These are phyloP conservation scores for Hypotaenidia philippensis DNA, from an alignment of 2,797 vertebrate species.

Conservation along the genomic window DNA sequence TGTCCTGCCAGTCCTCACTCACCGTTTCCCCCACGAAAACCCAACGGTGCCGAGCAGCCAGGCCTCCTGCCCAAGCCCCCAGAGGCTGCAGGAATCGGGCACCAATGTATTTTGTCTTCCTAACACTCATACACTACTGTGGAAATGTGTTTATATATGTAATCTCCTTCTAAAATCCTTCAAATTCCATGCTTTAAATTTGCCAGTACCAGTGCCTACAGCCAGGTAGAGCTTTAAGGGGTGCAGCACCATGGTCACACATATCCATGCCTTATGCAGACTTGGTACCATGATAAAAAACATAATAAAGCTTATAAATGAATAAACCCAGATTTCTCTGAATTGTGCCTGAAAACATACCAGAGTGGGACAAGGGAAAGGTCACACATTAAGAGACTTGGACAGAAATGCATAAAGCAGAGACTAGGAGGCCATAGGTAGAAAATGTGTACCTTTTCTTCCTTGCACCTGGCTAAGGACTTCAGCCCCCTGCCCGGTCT, in stretches of 20 bases:
- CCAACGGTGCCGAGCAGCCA: fast-evolving
- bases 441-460: not conserved
- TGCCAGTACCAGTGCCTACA: not conserved
- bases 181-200: not conserved
- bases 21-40: not conserved
- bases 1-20: fast-evolving
- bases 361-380: not conserved
- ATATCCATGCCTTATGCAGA: not conserved
- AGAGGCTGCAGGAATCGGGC: not conserved
- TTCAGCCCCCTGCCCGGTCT: not conserved
- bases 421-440: not conserved
- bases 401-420: not conserved
- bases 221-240: not conserved
- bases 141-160: not conserved
- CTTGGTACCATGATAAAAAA: not conserved
- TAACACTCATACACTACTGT: fast-evolving
- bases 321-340: not conserved
- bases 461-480: not conserved
- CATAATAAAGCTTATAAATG: not conserved
- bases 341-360: not conserved
- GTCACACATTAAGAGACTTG: not conserved
- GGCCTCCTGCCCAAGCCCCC: fast-evolving
- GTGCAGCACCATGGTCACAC: not conserved
- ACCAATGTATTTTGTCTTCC: not conserved
- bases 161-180: not conserved